Evolutionary conservation across 2,113 vertebrate species (phyloP).

Genomic region (Ginglymostoma cirratum): DNA sequence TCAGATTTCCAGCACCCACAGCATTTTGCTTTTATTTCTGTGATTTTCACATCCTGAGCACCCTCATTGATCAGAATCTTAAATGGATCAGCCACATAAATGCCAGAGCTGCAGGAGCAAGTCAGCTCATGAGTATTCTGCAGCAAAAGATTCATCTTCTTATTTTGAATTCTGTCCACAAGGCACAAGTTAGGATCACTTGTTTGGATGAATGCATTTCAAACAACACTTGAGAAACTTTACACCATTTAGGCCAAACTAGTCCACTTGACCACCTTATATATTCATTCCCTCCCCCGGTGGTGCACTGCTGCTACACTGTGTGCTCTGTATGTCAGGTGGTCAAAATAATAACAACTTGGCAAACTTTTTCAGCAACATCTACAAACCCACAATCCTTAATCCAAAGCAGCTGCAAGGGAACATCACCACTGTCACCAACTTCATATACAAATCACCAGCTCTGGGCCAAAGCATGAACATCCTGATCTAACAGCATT

Average conservation of each 20-base stretch:
- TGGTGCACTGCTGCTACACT: neutral
- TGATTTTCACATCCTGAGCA: neutral
- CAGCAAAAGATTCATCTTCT: neutral
- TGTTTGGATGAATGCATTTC: neutral
- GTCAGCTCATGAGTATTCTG: neutral
- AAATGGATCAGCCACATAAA: neutral
- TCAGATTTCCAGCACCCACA: no score
- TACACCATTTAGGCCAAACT: neutral
- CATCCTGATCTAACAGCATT: neutral
- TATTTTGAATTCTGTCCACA: neutral
- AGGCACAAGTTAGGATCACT: neutral
- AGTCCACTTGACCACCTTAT: neutral
- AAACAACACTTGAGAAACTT: neutral
- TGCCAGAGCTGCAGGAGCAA: neutral
- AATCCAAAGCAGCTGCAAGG: neutral
- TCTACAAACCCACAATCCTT: neutral
- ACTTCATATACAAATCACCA: neutral
- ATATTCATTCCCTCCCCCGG: neutral
- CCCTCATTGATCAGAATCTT: neutral
- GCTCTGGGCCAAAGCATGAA: neutral
- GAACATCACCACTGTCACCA: neutral
- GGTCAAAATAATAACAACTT: neutral
- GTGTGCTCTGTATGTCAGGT: neutral
- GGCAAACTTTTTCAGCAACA: neutral
- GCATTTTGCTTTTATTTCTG: no score